Evolutionary conservation across 1,140 invertebrate species (phyloP), one percentile per base, ranked within the genome.

Genomic region (Nautilus pompilius): DNA sequence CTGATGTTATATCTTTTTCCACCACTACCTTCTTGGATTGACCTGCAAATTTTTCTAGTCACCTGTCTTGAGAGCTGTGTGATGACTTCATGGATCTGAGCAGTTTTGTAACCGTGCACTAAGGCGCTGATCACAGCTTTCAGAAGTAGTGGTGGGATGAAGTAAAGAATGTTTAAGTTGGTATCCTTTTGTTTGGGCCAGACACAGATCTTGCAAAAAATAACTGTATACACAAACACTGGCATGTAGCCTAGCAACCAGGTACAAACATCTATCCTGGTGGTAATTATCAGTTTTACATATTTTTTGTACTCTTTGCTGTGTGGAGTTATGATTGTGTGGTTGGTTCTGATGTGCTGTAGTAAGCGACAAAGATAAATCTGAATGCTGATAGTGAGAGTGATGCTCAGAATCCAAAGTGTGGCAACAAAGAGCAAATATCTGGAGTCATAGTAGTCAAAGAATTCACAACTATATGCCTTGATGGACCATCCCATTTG

Each of bases 401-500:
- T 8, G 8, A 72, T 53, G 24, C 66, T 64, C 0, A 63, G 1
- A 13, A 66, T 17, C 67, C 67, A 70, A 0, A 76, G 5, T 0
- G 61, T 17, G 2, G 57, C 56, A 13, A 71, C 34, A 45, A 71
- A 68, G 3, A 69, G 59, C 6, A 78, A 53, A 51, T 71, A 78
- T 10, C 26, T 30, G 29, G 65, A 48, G 22, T 61, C 61, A 58
- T 73, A 75, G 45, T 66, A 79, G 15, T 30, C 20, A 45, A 73
- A 71, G 32, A 74, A 71, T 17, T 61, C 33, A 45, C 67, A 68
- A 1, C 58, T 45, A 32, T 61, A 60, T 2, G 61, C 53, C n/a
- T 54, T 13, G 2, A 62, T 20, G 49, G 71, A 66, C 76, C 71
- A 77, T 8, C 73, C 73, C 49, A 78, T 72, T 22, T 71, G 68